These are phyloP conservation scores for Dendrolimus houi DNA, from an alignment of 2,888 invertebrate genomes.

Conservation along the genomic window DNA sequence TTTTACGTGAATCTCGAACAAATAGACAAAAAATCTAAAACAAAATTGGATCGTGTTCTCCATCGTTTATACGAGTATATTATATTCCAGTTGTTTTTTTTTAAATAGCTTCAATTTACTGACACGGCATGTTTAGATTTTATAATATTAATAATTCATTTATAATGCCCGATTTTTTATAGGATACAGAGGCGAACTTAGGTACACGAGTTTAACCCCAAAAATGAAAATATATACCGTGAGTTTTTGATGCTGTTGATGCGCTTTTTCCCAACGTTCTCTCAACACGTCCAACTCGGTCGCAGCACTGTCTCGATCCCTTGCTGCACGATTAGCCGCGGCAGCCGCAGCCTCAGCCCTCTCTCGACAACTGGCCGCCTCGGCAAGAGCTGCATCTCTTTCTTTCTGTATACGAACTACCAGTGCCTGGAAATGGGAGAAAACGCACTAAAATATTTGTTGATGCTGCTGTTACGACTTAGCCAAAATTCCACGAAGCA, in stretches of 20 bases:
- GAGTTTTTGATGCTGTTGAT: constrained; percentile 88
- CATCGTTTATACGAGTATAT: too few species aligned
- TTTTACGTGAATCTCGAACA: too few species aligned
- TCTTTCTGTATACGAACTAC: constrained; percentile 91
- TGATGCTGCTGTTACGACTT: too few species aligned
- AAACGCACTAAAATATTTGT: too few species aligned
- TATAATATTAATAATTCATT: too few species aligned
- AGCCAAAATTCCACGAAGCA: too few species aligned
- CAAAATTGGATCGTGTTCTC: too few species aligned
- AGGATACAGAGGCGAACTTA: too few species aligned
- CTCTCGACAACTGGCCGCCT: constrained; percentile 88
- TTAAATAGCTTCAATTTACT: too few species aligned
- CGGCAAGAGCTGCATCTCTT: constrained; percentile 87
- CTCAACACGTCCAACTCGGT: constrained; percentile 91
- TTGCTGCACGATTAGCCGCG: constrained; percentile 87
- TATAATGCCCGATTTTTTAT: too few species aligned
- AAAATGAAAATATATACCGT: constrained; percentile 69
- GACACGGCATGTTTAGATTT: too few species aligned
- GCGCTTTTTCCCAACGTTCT: constrained; percentile 92
- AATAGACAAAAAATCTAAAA: too few species aligned
- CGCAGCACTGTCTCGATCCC: constrained; percentile 89
- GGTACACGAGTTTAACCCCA: background rate
- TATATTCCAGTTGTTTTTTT: background rate
- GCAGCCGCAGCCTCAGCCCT: constrained; percentile 88
- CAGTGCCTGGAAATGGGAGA: constrained; percentile 70